Conservation (phyloP, 92 coral and sea anemone species). For the Actinostola sp. region DNA sequence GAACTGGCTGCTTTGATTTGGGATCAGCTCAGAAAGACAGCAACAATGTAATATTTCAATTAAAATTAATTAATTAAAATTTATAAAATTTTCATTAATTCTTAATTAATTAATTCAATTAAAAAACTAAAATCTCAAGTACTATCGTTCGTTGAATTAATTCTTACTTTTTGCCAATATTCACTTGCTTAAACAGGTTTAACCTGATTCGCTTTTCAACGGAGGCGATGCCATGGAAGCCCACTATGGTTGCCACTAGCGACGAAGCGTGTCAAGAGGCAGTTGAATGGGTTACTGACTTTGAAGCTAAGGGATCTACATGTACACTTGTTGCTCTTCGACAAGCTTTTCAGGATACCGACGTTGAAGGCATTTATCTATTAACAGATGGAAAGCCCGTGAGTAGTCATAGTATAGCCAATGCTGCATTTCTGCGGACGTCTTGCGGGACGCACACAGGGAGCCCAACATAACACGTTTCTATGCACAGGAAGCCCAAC, state of each 20-base stretch:
- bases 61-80: no score
- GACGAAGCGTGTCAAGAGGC: constrained; percentile 93
- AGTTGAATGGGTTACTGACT: constrained; percentile 88
- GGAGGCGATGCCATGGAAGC: constrained; percentile 88
- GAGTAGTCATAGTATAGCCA: constrained; percentile 45
- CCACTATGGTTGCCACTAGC: constrained; percentile 57
- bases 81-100: no score
- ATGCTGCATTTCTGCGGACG: no score
- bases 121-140: no score
- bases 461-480: background rate
- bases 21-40: constrained; percentile 85
- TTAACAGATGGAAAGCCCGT: constrained; percentile 99
- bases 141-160: no score
- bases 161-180: no score
- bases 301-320: constrained; percentile 92
- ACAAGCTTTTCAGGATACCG: constrained; percentile 88
- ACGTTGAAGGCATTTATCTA: constrained; percentile 90
- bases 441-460: no score
- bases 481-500: no score
- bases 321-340: constrained; percentile 82
- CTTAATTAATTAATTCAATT: no score
- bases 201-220: constrained; percentile 85
- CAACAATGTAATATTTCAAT: constrained; percentile 84
- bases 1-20: constrained; percentile 91
- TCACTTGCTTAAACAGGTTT: constrained; percentile 69